Conservation (phyloP, 2,797 vertebrate genomes). For the Anguilla megastoma region DNA sequence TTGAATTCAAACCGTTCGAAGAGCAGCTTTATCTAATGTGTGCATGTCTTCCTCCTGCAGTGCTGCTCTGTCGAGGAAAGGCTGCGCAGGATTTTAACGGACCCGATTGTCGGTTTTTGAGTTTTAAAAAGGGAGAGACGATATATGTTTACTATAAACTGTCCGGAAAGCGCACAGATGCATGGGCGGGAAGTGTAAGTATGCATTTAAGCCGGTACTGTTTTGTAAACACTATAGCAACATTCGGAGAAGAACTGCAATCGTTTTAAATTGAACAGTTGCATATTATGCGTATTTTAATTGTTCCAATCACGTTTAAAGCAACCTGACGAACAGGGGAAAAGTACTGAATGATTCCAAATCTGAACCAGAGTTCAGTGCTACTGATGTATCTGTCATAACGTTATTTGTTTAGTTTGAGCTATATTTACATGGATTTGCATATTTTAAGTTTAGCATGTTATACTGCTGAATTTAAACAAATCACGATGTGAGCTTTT, state of each 20-base stretch:
- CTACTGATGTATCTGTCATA: neutral
- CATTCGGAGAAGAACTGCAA: neutral
- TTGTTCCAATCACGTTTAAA: neutral
- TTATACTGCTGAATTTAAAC: too few relatives aligned
- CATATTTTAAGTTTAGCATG: too few relatives aligned
- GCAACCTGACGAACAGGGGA: neutral
- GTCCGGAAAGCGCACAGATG: constrained; percentile 76
- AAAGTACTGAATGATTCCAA: neutral
- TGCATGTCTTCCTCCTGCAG: constrained; percentile 61
- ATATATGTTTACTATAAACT: constrained; percentile 96
- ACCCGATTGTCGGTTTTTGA: constrained; percentile 92
- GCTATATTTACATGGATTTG: too few relatives aligned
- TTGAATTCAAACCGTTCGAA: neutral
- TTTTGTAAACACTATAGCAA: neutral
- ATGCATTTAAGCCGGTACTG: constrained; percentile 32
- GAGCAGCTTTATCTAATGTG: constrained; percentile 9
- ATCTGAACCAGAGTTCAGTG: neutral
- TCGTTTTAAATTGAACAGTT: neutral
- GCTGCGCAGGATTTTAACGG: constrained; percentile 85
- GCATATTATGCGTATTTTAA: neutral
- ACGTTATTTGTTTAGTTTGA: too few relatives aligned
- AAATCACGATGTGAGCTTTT: too few relatives aligned
- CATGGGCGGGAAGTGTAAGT: constrained; percentile 98
- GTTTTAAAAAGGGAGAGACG: constrained; percentile 87
- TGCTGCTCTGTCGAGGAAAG: constrained; percentile 89